Percentiles rank a stretch among this genome's conserved stretches.
Evolutionary conservation across 2,113 vertebrate genomes (phyloP).

Genomic region (Dicerorhinus sumatrensis): DNA sequence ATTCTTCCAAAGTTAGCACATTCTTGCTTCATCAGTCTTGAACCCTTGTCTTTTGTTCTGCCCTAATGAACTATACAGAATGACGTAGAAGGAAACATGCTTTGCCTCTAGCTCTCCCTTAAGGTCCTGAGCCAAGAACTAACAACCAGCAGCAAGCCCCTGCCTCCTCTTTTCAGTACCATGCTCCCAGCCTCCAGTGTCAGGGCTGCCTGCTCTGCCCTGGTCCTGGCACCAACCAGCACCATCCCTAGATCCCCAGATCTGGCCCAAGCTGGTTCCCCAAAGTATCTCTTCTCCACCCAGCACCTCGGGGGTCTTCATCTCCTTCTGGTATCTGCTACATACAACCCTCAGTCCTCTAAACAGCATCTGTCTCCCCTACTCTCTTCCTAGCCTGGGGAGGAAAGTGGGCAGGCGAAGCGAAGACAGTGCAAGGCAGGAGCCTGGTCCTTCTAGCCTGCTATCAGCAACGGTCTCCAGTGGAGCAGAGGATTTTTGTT

Average conservation of each 20-base stretch:
- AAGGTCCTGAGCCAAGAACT: background rate
- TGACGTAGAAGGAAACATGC: background rate
- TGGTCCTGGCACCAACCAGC: background rate
- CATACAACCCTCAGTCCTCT: background rate
- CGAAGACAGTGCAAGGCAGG: background rate
- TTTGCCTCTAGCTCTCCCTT: background rate
- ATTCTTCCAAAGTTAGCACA: background rate
- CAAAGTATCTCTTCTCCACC: background rate
- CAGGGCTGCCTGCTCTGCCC: background rate
- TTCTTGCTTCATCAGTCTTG: background rate
- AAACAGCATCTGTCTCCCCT: background rate
- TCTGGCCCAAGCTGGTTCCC: background rate
- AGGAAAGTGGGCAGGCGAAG: background rate
- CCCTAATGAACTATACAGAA: background rate
- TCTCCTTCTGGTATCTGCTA: background rate
- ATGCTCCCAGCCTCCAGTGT: background rate
- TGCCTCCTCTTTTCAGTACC: background rate
- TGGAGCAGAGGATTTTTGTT: background rate
- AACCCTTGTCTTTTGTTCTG: background rate
- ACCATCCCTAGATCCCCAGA: background rate
- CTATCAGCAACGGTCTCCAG: background rate
- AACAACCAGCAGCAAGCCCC: background rate
- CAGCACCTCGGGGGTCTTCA: background rate
- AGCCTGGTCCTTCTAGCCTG: background rate
- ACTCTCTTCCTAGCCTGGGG: background rate